These are phyloP conservation scores for Forbesichthys agassizii DNA, from an alignment of 2,113 vertebrate species.

Conservation along the genomic window DNA sequence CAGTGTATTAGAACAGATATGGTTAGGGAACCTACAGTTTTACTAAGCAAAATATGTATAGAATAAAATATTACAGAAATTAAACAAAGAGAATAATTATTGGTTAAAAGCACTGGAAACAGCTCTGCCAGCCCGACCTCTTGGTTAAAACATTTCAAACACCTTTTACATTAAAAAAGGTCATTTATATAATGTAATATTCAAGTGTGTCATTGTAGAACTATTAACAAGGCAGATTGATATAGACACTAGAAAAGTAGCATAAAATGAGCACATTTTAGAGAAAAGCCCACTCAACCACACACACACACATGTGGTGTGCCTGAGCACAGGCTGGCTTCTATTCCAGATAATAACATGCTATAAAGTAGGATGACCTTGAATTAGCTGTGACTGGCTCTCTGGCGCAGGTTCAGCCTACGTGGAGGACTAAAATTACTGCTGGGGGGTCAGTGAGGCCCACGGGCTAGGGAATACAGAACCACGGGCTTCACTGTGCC, in stretches of 20 bases:
- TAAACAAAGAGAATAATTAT: too few species aligned
- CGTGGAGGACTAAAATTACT: slow-evolving; percentile 79
- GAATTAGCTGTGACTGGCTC: slow-evolving; percentile 66
- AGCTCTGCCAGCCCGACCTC: too few species aligned
- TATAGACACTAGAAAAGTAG: too few species aligned
- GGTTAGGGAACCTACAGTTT: too few species aligned
- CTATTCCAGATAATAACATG: slow-evolving; percentile 59
- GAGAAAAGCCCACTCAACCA: background rate
- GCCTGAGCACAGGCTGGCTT: slow-evolving; percentile 56
- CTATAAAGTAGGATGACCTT: slow-evolving; percentile 72
- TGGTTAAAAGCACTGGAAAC: too few species aligned
- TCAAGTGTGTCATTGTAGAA: too few species aligned
- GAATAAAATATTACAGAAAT: too few species aligned
- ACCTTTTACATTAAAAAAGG: too few species aligned
- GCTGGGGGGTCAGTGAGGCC: slow-evolving; percentile 71
- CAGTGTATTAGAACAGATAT: too few species aligned
- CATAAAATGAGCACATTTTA: slow-evolving; percentile 31
- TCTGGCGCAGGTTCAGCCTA: slow-evolving; percentile 62
- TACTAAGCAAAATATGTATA: too few species aligned
- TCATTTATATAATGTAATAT: slow-evolving; percentile 7
- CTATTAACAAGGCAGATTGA: too few species aligned
- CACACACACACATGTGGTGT: slow-evolving; percentile 31
- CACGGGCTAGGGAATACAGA: slow-evolving; percentile 61
- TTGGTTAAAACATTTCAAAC: too few species aligned
- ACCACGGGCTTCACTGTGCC: slow-evolving; percentile 57